These are phyloP conservation scores for Phyllostomus discolor DNA, from an alignment of 2,113 vertebrate genomes.

Conservation along the genomic window DNA sequence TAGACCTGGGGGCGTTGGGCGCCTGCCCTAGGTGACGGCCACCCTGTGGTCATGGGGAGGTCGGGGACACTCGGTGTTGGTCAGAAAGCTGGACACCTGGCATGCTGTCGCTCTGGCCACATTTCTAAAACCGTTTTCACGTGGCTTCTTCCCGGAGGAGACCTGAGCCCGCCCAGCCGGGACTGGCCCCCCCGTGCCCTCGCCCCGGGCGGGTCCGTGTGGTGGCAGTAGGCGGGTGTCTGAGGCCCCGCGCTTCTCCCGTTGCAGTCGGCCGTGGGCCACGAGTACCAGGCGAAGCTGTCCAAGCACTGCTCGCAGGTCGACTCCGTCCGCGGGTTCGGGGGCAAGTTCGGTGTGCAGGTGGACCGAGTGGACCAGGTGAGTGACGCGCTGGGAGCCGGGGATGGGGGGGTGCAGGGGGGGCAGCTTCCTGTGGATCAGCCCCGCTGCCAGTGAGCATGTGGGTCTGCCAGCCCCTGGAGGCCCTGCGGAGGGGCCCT, in stretches of 20 bases:
- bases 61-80: background rate
- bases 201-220: rapidly evolving
- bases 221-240: no score
- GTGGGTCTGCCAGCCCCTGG: rapidly evolving
- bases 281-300: constrained; percentile 93
- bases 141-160: background rate
- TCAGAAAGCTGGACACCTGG: rapidly evolving
- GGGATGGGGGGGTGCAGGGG: rapidly evolving
- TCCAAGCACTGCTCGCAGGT: constrained; percentile 97
- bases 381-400: background rate
- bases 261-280: constrained; percentile 93
- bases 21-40: rapidly evolving
- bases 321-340: constrained; percentile 93
- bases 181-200: no score
- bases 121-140: background rate
- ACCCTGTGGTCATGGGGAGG: rapidly evolving
- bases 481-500: rapidly evolving
- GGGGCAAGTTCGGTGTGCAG: constrained; percentile 95
- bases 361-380: constrained; percentile 95
- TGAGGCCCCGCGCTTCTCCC: background rate
- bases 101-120: rapidly evolving
- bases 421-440: rapidly evolving
- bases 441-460: rapidly evolving
- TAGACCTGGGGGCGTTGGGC: rapidly evolving
- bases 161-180: rapidly evolving